Conservation (phyloP, 2,888 invertebrate genomes). For the Latrodectus elegans region DNA sequence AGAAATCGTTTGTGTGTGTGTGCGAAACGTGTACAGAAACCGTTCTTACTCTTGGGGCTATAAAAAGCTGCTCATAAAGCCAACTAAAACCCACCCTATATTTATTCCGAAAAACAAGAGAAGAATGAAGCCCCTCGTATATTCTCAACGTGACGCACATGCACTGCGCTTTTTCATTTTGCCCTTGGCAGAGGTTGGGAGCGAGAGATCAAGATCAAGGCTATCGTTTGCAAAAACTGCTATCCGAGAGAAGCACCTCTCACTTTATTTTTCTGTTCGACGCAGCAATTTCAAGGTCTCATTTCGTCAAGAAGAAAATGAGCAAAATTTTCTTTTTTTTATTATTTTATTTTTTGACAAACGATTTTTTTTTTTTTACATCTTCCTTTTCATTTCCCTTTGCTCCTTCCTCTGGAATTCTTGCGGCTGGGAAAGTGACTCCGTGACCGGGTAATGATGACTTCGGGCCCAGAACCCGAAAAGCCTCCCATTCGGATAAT, state of each 20-base stretch:
- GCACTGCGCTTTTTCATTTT: not conserved
- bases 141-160: conserved; percentile 15
- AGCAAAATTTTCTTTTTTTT: not conserved
- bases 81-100: not conserved
- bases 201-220: conserved; percentile 35
- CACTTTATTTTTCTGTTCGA: not conserved
- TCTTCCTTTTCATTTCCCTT: no score
- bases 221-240: not conserved
- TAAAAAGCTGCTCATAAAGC: not conserved
- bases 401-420: not conserved
- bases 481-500: not conserved
- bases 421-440: not conserved
- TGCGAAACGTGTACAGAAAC: not conserved
- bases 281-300: conserved; percentile 3
- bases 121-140: conserved; percentile 15
- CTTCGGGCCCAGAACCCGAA: conserved; percentile 1
- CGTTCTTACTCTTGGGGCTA: not conserved
- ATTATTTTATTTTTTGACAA: not conserved
- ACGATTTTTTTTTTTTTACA: no score
- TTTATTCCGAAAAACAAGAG: not conserved
- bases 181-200: conserved; percentile 25
- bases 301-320: not conserved
- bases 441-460: not conserved
- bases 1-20: no score
- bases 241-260: not conserved